Evolutionary conservation across 2,888 invertebrate species (phyloP).

Genomic region (Nysson spinosus): DNA sequence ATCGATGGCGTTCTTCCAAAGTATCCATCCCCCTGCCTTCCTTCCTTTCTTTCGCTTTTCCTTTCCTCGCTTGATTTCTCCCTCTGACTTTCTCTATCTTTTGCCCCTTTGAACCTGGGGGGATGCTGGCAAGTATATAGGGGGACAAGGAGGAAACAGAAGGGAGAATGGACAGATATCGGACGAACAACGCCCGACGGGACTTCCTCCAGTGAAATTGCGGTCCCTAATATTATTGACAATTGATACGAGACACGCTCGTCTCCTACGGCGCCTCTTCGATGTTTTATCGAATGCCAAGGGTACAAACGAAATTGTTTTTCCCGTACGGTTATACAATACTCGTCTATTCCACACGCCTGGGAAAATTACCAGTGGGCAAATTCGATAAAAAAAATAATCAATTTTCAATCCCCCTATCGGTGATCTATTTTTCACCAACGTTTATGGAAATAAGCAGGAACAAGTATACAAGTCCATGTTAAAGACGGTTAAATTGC

Average conservation of each 20-base stretch:
- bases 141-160: slow-evolving; percentile 30
- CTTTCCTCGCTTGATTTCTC: neutral
- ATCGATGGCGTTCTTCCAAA: slow-evolving; percentile 64
- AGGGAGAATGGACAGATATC: slow-evolving; percentile 44
- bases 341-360: slow-evolving; percentile 6
- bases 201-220: slow-evolving; percentile 55
- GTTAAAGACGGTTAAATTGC: no score
- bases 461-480: no score
- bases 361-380: slow-evolving; percentile 24
- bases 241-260: slow-evolving; percentile 46
- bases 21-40: slow-evolving; percentile 21
- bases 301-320: slow-evolving; percentile 40
- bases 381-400: slow-evolving; percentile 25
- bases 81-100: slow-evolving; percentile 1
- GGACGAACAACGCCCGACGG: slow-evolving; percentile 44
- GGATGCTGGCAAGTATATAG: no score
- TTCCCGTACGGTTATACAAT: slow-evolving; percentile 26
- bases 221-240: slow-evolving; percentile 59
- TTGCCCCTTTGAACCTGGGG: slow-evolving; percentile 22
- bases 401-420: neutral
- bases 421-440: no score
- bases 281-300: slow-evolving; percentile 44
- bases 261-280: slow-evolving; percentile 16
- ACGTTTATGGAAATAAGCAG: no score
- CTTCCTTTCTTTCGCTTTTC: neutral